Evolutionary conservation across 2,113 vertebrate genomes (phyloP).

Genomic region (Protobothrops mucrosquamatus): DNA sequence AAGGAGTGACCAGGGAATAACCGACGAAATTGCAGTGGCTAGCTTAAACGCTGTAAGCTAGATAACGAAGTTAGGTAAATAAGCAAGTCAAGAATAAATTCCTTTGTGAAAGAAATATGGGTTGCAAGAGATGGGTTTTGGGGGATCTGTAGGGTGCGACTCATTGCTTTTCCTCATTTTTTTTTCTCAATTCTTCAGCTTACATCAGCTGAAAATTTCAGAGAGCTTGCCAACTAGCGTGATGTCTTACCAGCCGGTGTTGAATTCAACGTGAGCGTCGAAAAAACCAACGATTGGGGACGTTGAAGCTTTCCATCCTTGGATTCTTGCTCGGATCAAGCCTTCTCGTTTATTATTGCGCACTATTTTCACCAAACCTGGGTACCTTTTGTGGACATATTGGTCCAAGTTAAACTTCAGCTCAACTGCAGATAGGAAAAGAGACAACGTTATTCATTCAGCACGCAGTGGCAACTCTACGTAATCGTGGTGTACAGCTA

Average conservation of each 20-base stretch:
- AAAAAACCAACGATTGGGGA: conserved; percentile 93
- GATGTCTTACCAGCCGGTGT: conserved; percentile 86
- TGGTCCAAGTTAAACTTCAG: conserved; percentile 95
- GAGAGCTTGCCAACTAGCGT: neutral
- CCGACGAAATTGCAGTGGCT: neutral
- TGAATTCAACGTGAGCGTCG: conserved; percentile 97
- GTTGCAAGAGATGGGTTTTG: neutral
- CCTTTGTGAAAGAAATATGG: neutral
- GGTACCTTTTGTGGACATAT: conserved; percentile 91
- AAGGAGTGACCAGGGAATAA: neutral
- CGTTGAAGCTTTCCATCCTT: conserved; percentile 92
- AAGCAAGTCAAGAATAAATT: neutral
- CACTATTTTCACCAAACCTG: conserved; percentile 93
- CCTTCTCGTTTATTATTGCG: conserved; percentile 91
- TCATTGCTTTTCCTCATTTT: neutral
- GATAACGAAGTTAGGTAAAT: neutral
- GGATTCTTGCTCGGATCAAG: conserved; percentile 92
- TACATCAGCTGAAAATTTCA: neutral
- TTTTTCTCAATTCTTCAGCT: neutral
- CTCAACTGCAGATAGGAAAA: conserved; percentile 74
- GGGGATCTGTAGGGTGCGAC: neutral
- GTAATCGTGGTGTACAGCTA: neutral
- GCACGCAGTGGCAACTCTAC: fast-evolving
- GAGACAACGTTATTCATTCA: neutral
- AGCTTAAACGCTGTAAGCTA: neutral